Conservation (phyloP, 2,113 vertebrate species). For the Tachysurus vachellii region DNA sequence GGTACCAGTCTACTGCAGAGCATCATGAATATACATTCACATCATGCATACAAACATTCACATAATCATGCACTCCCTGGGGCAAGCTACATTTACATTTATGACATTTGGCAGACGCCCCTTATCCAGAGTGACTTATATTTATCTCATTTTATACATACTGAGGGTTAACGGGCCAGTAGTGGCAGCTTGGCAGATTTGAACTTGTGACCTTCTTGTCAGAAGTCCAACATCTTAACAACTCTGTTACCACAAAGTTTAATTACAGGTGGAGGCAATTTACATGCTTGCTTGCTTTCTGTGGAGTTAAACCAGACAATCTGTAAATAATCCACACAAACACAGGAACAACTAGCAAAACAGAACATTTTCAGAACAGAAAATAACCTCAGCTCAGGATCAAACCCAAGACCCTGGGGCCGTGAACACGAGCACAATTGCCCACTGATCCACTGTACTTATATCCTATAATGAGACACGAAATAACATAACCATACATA, state of each 20-base stretch:
- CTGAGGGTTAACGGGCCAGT: not conserved
- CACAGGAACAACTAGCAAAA: not conserved
- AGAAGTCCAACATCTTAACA: not conserved
- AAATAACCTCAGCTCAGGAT: not conserved
- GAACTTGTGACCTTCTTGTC: not conserved
- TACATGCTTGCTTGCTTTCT: not conserved
- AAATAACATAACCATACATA: no score
- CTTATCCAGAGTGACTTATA: not conserved
- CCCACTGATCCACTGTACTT: not conserved
- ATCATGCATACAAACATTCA: not conserved
- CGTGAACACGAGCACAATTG: not conserved
- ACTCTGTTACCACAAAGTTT: not conserved
- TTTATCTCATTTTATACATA: not conserved
- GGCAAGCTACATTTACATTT: slow-evolving; percentile 1
- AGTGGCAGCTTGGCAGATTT: not conserved
- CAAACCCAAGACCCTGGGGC: not conserved
- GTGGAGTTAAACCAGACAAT: not conserved
- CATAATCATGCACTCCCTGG: not conserved
- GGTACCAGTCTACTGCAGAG: not conserved
- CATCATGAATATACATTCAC: not conserved
- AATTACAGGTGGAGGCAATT: not conserved
- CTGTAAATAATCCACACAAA: not conserved
- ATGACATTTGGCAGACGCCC: not conserved
- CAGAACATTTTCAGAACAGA: no score
- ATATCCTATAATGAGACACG: not conserved